Percentiles rank a stretch among this genome's conserved stretches.
Conservation (phyloP, 2,888 invertebrate species). For the Plagiodera versicolora region DNA sequence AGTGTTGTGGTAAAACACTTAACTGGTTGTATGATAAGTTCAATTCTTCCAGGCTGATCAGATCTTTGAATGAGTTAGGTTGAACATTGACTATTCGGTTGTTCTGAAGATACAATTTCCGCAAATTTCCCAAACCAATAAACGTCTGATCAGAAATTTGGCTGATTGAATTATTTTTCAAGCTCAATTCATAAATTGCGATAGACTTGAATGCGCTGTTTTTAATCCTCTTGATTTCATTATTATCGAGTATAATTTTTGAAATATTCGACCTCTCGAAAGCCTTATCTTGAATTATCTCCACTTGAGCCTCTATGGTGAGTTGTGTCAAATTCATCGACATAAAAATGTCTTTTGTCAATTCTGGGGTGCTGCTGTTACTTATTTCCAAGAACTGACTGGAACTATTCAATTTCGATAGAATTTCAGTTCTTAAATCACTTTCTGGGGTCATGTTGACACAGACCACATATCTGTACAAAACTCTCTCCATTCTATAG, state of each 20-base stretch:
- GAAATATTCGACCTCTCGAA: conserved; percentile 21
- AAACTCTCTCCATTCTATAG: conserved; percentile 13
- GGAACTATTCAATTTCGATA: conserved; percentile 9
- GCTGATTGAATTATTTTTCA: conserved; percentile 21
- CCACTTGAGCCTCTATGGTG: conserved; percentile 16
- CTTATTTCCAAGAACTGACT: conserved; percentile 10
- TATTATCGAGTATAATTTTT: conserved; percentile 17
- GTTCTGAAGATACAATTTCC: conserved; percentile 20
- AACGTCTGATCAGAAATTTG: conserved; percentile 13
- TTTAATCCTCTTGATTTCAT: conserved; percentile 19
- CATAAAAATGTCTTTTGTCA: conserved; percentile 18
- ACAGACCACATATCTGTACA: conserved; percentile 21
- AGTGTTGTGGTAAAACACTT: background rate
- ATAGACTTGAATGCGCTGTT: conserved; percentile 22
- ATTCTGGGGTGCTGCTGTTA: conserved; percentile 21
- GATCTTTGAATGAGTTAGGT: conserved; percentile 17
- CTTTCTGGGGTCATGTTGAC: conserved; percentile 15
- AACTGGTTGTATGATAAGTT: conserved; percentile 21
- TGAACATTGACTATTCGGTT: conserved; percentile 21
- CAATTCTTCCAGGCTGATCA: conserved; percentile 18
- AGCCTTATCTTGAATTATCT: conserved; percentile 18
- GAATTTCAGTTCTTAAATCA: conserved; percentile 12
- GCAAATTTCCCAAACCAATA: conserved; percentile 14
- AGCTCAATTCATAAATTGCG: conserved; percentile 12
- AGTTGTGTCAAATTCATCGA: conserved; percentile 17